Evolutionary conservation across 2,888 invertebrate genomes (phyloP).

Genomic region (Tanypteryx hageni): DNA sequence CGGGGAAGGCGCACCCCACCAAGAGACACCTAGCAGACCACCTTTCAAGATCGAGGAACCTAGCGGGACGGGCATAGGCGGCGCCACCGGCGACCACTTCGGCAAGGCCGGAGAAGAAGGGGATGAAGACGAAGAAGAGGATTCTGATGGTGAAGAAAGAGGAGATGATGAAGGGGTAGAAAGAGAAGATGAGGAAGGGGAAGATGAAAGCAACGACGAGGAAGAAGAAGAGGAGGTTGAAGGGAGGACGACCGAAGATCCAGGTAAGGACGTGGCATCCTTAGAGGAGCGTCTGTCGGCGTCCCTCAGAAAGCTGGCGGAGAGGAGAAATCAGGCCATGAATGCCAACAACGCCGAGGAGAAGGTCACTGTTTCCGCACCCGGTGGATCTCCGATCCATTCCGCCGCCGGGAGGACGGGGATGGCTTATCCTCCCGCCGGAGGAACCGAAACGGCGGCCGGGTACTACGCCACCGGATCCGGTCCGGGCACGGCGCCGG

Average conservation of each 20-base stretch:
- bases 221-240: not conserved
- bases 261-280: not conserved
- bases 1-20: not conserved
- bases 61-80: not conserved
- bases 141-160: not conserved
- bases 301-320: conserved; percentile 6
- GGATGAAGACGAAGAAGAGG: not conserved
- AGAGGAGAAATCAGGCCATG: not conserved
- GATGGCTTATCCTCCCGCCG: too few species aligned
- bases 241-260: not conserved
- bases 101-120: not conserved
- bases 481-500: not conserved
- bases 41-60: not conserved
- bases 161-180: not conserved
- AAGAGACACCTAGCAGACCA: not conserved
- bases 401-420: not conserved
- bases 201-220: not conserved
- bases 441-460: not conserved
- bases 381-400: not conserved
- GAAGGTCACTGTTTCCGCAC: not conserved
- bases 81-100: not conserved
- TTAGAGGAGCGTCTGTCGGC: conserved; percentile 25
- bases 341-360: not conserved
- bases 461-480: not conserved
- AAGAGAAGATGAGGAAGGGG: not conserved